Conservation (phyloP, 2,797 vertebrate species). For the Thalassophryne amazonica region DNA sequence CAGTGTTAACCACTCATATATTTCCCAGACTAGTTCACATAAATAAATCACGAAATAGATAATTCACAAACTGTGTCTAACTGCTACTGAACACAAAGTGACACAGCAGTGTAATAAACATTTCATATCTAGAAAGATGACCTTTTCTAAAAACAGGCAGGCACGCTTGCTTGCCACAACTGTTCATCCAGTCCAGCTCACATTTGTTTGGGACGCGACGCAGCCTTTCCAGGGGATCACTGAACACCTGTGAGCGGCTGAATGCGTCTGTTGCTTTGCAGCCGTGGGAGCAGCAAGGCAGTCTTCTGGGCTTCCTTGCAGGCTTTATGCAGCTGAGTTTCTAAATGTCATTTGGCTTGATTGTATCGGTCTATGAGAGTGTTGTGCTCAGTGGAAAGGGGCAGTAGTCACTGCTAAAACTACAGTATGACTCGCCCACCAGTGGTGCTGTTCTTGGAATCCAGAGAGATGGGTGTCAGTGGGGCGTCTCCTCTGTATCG, state of each 20-base stretch:
- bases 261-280: constrained; percentile 22
- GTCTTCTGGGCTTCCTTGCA: constrained; percentile 15
- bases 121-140: constrained; percentile 67
- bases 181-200: constrained; percentile 50
- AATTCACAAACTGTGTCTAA: constrained; percentile 73
- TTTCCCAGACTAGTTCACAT: constrained; percentile 72
- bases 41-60: constrained; percentile 76
- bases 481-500: constrained; percentile 37
- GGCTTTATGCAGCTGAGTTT: constrained; percentile 15
- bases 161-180: constrained; percentile 21
- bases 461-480: constrained; percentile 39
- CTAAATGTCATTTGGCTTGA: constrained; percentile 21
- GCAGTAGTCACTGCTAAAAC: constrained; percentile 50
- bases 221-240: constrained; percentile 32
- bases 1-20: constrained; percentile 60
- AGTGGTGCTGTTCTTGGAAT: constrained; percentile 37
- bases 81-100: constrained; percentile 72
- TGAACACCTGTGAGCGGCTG: constrained; percentile 29
- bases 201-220: constrained; percentile 25
- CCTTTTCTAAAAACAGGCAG: constrained; percentile 29
- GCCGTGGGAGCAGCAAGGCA: constrained; percentile 17
- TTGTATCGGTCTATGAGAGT: constrained; percentile 34
- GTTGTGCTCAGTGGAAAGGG: constrained; percentile 64
- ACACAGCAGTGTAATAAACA: constrained; percentile 75
- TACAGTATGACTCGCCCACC: constrained; percentile 52